Conservation (phyloP, 2,888 invertebrate genomes). For the Aspidiotus rigidus region DNA sequence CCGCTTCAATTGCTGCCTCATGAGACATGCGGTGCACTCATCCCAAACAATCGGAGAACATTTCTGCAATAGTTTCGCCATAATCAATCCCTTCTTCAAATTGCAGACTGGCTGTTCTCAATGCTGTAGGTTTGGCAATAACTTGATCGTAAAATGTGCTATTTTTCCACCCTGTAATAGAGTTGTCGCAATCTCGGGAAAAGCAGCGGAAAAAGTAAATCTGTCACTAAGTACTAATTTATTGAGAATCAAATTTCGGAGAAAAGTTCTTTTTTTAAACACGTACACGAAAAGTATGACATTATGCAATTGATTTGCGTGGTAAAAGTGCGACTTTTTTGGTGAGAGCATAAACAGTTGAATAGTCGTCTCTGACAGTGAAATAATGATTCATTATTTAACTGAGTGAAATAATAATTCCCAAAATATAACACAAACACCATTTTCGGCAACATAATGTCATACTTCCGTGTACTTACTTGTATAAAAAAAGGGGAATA, state of each 20-base stretch:
- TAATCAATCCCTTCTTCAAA: conserved; percentile 13
- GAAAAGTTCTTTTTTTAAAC: no score
- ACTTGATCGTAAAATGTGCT: conserved; percentile 43
- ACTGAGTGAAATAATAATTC: no score
- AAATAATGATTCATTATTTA: no score
- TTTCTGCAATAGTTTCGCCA: conserved; percentile 21
- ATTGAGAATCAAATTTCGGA: conserved; percentile 42
- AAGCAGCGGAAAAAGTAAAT: conserved; percentile 43
- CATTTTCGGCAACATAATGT: no score
- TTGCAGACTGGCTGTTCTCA: conserved; percentile 10
- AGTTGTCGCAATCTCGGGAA: conserved; percentile 45
- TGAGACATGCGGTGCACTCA: conserved; percentile 35
- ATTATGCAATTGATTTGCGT: no score
- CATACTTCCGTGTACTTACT: no score
- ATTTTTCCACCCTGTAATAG: conserved; percentile 42
- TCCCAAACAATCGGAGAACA: conserved; percentile 30
- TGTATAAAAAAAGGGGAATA: no score
- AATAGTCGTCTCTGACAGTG: no score
- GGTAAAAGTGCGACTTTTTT: no score
- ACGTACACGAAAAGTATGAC: no score
- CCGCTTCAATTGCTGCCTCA: conserved; percentile 38
- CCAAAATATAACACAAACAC: no score
- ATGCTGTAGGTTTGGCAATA: conserved; percentile 39
- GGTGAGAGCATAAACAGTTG: no score
- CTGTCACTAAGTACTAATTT: conserved; percentile 40